Evolutionary conservation across 1,140 invertebrate species (phyloP), one percentile per base, ranked within the genome.

Genomic region (Drosophila varians): DNA sequence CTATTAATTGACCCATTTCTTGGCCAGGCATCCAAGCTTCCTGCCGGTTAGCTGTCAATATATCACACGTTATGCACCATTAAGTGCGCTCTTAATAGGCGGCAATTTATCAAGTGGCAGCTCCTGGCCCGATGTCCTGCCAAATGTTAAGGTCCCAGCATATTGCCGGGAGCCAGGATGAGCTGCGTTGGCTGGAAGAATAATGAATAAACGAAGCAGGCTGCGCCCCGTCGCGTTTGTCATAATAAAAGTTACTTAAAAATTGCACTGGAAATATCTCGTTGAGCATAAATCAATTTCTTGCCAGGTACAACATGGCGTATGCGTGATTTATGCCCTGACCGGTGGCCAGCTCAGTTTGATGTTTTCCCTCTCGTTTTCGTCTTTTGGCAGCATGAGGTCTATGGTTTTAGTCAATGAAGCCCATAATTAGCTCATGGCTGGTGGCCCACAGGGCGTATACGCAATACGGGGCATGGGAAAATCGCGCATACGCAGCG

Each of bases 241-340:
- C 72, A 74, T 74, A 74, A 74, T 74, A 74, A 74, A 74, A 74
- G 60, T 74, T 74, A 74, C 71, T 74, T 74, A 53, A 74, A 74
- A 74, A 62, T 74, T 53, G 71, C 12, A 65, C 45, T 34, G 38
- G 58, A 31, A 74, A 68, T 74, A 74, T 74, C 60, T 66, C 40
- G n/a, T 47, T 45, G 60, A 16, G 34, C 72, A 74, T 74, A 74
- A 74, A 74, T 74, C 72, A 74, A 74, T 74, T 47, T 25, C 57
- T 48, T 51, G 45, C 45, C 57, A 74, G 71, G 57, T 55, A 49
- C 55, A 52, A 23, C 68, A 53, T 36, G 56, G 68, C 68, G 68
- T 54, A 72, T 72, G 56, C 34, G 25, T 56, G 51, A 74, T 74
- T 73, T 74, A 74, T 74, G 34, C 34, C 19, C 16, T 65, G 43